Evolutionary conservation across 2,113 vertebrate genomes (phyloP).

Genomic region (Stegostoma tigrinum): DNA sequence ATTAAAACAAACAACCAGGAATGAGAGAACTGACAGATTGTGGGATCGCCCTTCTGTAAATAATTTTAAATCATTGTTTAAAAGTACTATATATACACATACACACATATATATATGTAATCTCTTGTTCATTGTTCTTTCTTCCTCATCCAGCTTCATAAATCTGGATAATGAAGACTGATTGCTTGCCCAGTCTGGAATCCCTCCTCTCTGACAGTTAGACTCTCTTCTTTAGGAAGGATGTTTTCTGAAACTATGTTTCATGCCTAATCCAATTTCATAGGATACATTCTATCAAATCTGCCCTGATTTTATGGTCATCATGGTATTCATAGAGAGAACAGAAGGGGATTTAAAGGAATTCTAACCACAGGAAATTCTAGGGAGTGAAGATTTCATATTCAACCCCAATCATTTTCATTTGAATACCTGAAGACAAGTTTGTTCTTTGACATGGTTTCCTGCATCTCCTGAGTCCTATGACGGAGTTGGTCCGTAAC

Average conservation of each 20-base stretch:
- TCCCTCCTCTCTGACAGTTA: not conserved
- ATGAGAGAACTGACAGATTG: not conserved
- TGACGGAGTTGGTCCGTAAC: too few species aligned
- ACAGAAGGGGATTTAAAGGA: not conserved
- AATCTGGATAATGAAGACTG: not conserved
- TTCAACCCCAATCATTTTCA: too few species aligned
- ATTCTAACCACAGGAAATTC: not conserved
- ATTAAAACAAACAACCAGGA: not conserved
- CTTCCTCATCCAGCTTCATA: not conserved
- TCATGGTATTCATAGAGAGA: not conserved
- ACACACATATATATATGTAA: too few species aligned
- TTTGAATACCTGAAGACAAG: not conserved
- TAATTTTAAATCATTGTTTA: not conserved
- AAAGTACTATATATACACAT: not conserved
- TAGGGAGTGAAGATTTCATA: not conserved
- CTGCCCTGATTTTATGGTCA: too few species aligned
- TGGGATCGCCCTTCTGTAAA: not conserved
- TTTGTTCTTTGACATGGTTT: not conserved
- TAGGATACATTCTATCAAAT: not conserved
- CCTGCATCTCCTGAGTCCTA: too few species aligned
- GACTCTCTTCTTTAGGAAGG: not conserved
- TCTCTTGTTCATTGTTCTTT: not conserved
- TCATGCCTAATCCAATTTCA: not conserved
- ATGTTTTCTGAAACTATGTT: not conserved
- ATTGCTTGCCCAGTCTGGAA: not conserved